A percentile compares a stretch with the other conserved stretches of the same genome.
Conservation (phyloP, 1,140 invertebrate species). For the Anoplolepis gracilipes region DNA sequence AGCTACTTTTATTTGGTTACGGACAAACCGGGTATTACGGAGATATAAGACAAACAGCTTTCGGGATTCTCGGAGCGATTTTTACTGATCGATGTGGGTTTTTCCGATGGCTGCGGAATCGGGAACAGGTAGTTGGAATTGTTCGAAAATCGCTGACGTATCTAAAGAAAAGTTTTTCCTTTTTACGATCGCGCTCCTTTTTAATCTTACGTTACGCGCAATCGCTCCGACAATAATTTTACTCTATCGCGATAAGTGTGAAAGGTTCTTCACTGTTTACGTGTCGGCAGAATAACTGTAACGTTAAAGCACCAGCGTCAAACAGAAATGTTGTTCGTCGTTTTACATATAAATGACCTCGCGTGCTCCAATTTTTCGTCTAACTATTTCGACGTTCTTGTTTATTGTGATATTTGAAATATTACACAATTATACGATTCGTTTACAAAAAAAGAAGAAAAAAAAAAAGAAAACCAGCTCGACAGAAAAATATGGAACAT, state of each 20-base stretch:
- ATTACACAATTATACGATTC: not conserved
- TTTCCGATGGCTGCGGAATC: not conserved
- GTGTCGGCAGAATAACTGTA: not conserved
- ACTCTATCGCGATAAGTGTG: not conserved
- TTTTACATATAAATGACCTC: not conserved
- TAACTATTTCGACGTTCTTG: conserved; percentile 4
- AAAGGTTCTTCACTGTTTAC: conserved; percentile 39
- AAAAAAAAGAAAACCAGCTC: not conserved
- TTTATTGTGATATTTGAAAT: not conserved
- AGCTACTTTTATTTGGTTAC: conserved; percentile 51
- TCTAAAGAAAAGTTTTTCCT: conserved; percentile 2
- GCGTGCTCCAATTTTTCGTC: not conserved
- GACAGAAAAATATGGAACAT: not conserved
- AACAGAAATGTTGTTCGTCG: conserved; percentile 9
- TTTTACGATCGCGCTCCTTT: conserved; percentile 21
- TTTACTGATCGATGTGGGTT: conserved; percentile 39
- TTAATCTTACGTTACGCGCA: conserved; percentile 33
- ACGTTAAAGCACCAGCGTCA: conserved; percentile 32
- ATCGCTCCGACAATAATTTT: conserved; percentile 37
- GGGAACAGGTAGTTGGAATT: not conserved
- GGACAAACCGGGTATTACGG: conserved; percentile 29
- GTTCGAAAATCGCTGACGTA: conserved; percentile 19
- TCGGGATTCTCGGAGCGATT: conserved; percentile 44
- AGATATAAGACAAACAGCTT: conserved; percentile 57
- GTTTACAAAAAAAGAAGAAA: not conserved